These are phyloP conservation scores for Acleris cristana DNA, from an alignment of 2,888 invertebrate species.

Conservation along the genomic window DNA sequence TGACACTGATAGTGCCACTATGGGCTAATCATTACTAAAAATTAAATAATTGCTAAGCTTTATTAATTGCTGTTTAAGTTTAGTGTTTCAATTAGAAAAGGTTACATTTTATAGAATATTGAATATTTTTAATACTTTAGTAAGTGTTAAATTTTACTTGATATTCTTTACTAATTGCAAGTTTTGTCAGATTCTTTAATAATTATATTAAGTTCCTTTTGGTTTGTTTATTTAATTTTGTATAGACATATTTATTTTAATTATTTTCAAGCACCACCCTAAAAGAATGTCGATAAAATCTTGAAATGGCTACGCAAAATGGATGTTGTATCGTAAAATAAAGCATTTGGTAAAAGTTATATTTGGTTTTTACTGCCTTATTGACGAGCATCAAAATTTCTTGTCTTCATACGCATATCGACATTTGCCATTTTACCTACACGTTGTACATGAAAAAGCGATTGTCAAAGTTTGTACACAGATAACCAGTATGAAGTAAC, in stretches of 20 bases:
- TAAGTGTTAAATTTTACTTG: not conserved
- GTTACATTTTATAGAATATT: no score
- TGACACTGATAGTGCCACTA: not conserved
- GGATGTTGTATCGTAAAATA: constrained; percentile 30
- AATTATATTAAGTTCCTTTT: constrained; percentile 18
- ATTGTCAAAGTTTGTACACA: no score
- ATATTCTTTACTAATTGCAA: not conserved
- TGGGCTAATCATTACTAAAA: not conserved
- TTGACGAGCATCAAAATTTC: no score
- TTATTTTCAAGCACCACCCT: constrained; percentile 11
- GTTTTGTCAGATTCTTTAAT: not conserved
- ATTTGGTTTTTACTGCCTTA: not conserved
- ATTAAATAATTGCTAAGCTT: not conserved
- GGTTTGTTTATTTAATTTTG: constrained; percentile 18
- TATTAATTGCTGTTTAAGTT: no score
- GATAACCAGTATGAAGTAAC: no score
- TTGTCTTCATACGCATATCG: not conserved
- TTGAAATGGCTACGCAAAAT: constrained; percentile 43
- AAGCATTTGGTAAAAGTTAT: constrained; percentile 24
- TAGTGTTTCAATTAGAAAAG: no score
- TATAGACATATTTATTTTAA: constrained; percentile 2
- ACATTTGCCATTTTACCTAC: no score
- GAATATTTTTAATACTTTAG: no score
- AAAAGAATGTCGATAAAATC: constrained; percentile 35
- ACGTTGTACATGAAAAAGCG: no score